phyloP scores from a whole-genome alignment of 1,140 invertebrate genomes.

The Lasaia peninsularis region DNA sequence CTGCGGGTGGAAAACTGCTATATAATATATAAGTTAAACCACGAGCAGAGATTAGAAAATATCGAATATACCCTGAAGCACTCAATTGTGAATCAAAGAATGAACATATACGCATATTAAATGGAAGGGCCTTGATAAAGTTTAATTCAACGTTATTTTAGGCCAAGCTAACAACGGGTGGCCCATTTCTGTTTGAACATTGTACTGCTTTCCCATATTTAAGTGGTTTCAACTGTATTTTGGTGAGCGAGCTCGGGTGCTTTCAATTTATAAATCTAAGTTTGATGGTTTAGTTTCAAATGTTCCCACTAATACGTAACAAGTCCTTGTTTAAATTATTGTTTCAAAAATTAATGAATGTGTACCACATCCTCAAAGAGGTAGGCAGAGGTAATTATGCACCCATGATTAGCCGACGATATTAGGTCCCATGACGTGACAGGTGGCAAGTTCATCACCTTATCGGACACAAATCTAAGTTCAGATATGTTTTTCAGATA shows the following conservation, averaged over 20 bases:
- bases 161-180: constrained; percentile 5
- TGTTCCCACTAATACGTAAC: neutral
- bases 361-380: no score
- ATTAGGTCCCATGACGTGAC: no score
- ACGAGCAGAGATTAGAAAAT: no score
- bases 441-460: no score
- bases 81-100: neutral
- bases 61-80: neutral
- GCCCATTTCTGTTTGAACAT: constrained; percentile 6
- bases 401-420: no score
- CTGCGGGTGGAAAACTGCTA: no score
- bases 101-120: neutral
- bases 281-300: neutral
- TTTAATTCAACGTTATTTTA: constrained; percentile 13
- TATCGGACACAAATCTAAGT: no score
- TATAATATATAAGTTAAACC: no score
- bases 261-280: neutral
- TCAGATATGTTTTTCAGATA: no score
- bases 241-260: neutral
- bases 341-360: no score
- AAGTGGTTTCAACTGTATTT: neutral
- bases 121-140: constrained; percentile 1
- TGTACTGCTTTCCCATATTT: constrained; percentile 10
- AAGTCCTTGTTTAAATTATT: neutral
- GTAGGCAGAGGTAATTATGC: no score